phyloP scores from a whole-genome alignment of 1,140 invertebrate species.

The Acromyrmex heyeri region DNA sequence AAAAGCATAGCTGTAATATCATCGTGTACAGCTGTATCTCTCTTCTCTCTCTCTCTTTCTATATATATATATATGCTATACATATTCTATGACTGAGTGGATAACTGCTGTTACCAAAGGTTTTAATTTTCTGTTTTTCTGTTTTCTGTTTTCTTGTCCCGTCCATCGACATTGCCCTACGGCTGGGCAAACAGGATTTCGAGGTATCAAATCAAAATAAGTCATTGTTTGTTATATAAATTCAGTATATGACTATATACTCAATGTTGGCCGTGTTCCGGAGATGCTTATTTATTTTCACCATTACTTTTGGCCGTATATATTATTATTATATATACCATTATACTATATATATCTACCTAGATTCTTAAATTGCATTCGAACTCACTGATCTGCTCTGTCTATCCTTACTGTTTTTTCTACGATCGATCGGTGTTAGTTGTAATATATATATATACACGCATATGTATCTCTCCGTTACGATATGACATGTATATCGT shows the following conservation, averaged over 20 bases:
- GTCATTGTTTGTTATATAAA: conserved; percentile 83
- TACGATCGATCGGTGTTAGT: conserved; percentile 81
- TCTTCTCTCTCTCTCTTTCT: conserved; percentile 52
- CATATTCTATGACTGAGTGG: conserved; percentile 62
- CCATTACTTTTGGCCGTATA: conserved; percentile 75
- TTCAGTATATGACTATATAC: conserved; percentile 85
- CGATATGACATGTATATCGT: conserved; percentile 57
- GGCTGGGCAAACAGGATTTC: conserved; percentile 87
- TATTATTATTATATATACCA: conserved; percentile 70
- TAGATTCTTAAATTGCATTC: conserved; percentile 80
- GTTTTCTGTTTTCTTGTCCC: conserved; percentile 85
- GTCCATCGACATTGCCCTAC: conserved; percentile 85
- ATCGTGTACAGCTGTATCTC: conserved; percentile 65
- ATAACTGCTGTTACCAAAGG: conserved; percentile 67
- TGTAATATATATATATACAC: conserved; percentile 69
- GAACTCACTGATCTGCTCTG: conserved; percentile 82
- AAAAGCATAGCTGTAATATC: conserved; percentile 56
- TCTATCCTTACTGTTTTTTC: conserved; percentile 81
- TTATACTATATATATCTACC: conserved; percentile 68
- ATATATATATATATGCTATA: conserved; percentile 54
- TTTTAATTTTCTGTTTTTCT: conserved; percentile 85
- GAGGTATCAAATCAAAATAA: conserved; percentile 84
- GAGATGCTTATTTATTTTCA: conserved; percentile 82
- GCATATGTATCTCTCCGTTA: conserved; percentile 51
- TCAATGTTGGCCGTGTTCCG: conserved; percentile 84